A percentile compares a stretch with the other conserved stretches of the same genome.
Evolutionary conservation across 2,113 vertebrate genomes (phyloP).

Genomic region (Motacilla tschutschensis): DNA sequence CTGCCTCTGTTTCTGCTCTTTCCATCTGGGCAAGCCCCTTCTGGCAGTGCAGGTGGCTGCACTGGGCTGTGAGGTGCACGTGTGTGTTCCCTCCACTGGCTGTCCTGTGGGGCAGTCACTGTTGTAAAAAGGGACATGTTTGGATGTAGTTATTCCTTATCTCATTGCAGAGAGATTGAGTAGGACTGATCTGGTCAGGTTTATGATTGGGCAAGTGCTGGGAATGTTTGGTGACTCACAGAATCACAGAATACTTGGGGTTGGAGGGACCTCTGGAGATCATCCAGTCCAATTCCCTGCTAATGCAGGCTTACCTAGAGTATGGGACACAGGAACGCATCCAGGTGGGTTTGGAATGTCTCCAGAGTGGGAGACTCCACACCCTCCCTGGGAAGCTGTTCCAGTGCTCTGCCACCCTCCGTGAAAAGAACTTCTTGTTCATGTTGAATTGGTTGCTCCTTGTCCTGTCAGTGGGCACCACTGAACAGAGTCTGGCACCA

Average conservation of each 20-base stretch:
- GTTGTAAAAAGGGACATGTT: not conserved
- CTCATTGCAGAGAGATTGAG: not conserved
- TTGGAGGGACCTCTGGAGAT: not conserved
- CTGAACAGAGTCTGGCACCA: not conserved
- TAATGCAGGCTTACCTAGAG: not conserved
- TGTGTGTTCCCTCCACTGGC: not conserved
- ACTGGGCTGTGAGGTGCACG: not conserved
- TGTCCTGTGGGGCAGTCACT: not conserved
- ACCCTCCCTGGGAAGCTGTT: not conserved
- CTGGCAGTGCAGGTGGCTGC: not conserved
- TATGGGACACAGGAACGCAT: not conserved
- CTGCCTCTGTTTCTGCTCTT: not conserved
- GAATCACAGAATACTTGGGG: not conserved
- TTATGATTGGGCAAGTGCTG: not conserved
- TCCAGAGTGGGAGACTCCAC: not conserved
- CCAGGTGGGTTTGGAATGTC: not conserved
- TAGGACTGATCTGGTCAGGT: not conserved
- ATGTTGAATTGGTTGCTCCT: not conserved
- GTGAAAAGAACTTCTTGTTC: not conserved
- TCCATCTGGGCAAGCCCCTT: not conserved
- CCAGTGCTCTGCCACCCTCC: not conserved
- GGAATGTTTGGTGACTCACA: not conserved
- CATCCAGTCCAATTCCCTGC: not conserved
- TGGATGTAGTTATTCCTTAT: not conserved
- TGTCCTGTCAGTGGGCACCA: not conserved